Evolutionary conservation across 1,140 invertebrate genomes (phyloP), one percentile per base, ranked within the genome.

Genomic region (Pachyrhynchus sulphureomaculatus): DNA sequence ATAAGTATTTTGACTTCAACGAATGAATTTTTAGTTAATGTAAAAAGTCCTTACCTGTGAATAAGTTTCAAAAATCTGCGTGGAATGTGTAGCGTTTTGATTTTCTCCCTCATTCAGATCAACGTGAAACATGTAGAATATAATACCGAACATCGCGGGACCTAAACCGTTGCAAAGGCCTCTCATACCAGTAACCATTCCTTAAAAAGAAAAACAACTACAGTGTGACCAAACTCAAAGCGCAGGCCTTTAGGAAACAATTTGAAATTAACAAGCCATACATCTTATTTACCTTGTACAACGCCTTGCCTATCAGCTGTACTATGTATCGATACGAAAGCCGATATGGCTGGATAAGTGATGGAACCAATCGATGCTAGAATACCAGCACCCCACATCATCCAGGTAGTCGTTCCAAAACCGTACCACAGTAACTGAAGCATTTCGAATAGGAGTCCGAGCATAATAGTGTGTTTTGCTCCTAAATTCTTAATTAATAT

Each of bases 331-430:
- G 95, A 98, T 32, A 99, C 95, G 81, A 97, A 99, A 29, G 97
- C 92, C 79, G 94, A 97, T 71, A 99, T 99, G n/a, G 96, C 95
- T 44, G 98, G 97, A 82, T 99, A 99, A 0, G 96, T 96, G 66
- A 99, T 89, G 60, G 90, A 92, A 64, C 93, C 96, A 54, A 99
- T 84, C 10, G 96, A 93, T 34, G 97, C 96, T 55, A 99, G 82
- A 63, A 96, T 84, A 51, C 97, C 97, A 44, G 96, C 96, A 29
- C 90, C 90, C 97, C 97, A 99, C 92, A 99, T 98, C 89, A 99
- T 97, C 90, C 90, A 92, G 56, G 82, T 86, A 69, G 90, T 84
- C 32, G 90, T 91, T 49, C 89, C 90, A 75, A 99, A 94, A 20
- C 96, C 96, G 77, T 96, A 98, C 91, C 95, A 98, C 79, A 96